Evolutionary conservation across 2,113 vertebrate species (phyloP), one percentile per base, ranked within the genome.

Genomic region (Syngnathus scovelli): DNA sequence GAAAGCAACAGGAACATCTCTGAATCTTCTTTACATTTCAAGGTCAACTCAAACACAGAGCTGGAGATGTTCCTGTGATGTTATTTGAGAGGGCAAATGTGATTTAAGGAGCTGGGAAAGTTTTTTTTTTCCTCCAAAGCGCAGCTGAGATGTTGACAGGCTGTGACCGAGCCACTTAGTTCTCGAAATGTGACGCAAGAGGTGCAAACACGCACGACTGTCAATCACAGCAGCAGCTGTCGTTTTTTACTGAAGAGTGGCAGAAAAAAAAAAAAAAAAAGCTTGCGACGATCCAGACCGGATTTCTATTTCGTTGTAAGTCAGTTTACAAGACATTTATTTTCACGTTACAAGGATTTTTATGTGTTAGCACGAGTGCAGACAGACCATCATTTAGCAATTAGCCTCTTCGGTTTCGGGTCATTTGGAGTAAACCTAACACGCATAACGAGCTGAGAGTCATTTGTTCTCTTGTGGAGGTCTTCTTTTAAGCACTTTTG

Each of bases 351-450:
- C 41, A 1, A 12, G 41, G 41, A 43, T 12, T 43, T 43, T 43
- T 11, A 43, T 43, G 41, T 43, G 39, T 12, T 23, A 23, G 23
- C 23, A 12, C 12, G 54, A 13, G 54, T 36, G 51, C 67, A 71
- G 65, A 78, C 62, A 71, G 73, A 69, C 67, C 71, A 77, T 83
- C 66, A 75, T 81, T 83, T 72, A 79, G 51, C 68, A 69, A 68
- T 81, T 61, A 72, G 66, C 43, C 9, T 0, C n/a, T 16, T 23
- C 64, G 23, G 23, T 85, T 77, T 71, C 78, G 76, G 74, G 37
- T 84, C 84, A 86, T 87, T 87, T 79, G 52, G 39, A 63, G 62
- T 75, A 75, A 85, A 68, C 61, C 71, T 75, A 84, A 84, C 85
- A 82, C 27, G 51, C 37, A 60, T 77, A 76, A 84, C 64, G 52